Conservation (phyloP, 2,888 invertebrate species). For the Seira sanloemensis region DNA sequence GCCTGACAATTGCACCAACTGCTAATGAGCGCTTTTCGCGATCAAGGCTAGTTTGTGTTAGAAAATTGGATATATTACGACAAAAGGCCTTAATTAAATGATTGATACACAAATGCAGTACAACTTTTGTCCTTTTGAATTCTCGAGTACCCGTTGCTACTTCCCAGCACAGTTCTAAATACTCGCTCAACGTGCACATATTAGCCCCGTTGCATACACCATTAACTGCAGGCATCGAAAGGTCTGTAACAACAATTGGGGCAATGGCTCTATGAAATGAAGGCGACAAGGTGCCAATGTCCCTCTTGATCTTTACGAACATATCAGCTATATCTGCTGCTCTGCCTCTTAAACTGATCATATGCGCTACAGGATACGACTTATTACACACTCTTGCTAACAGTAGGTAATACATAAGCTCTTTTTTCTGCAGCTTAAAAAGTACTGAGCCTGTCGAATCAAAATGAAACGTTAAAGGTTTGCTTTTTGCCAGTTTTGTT, state of each 20-base stretch:
- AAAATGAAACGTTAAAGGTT: not conserved
- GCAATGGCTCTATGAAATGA: not conserved
- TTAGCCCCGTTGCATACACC: not conserved
- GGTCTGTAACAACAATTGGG: not conserved
- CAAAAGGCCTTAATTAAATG: not conserved
- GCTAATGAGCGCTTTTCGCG: not conserved
- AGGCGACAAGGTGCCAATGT: not conserved
- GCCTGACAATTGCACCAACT: not conserved
- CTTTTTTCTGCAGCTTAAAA: not conserved
- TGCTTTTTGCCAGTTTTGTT: not conserved
- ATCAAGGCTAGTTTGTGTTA: not conserved
- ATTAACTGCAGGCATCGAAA: not conserved
- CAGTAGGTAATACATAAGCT: not conserved
- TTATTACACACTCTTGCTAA: not conserved
- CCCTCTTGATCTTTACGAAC: not conserved
- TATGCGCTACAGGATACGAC: not conserved
- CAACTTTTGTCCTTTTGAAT: not conserved
- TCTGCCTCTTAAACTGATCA: not conserved
- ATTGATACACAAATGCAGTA: not conserved
- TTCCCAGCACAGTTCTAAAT: not conserved
- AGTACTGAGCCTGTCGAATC: not conserved
- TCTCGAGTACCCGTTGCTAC: not conserved
- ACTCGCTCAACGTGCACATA: not conserved
- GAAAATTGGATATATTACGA: not conserved
- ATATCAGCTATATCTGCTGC: not conserved